Percentiles rank a stretch among this genome's conserved stretches.
phyloP scores from a whole-genome alignment of 2,797 vertebrate genomes.

The Mormyrops attenuatus region DNA sequence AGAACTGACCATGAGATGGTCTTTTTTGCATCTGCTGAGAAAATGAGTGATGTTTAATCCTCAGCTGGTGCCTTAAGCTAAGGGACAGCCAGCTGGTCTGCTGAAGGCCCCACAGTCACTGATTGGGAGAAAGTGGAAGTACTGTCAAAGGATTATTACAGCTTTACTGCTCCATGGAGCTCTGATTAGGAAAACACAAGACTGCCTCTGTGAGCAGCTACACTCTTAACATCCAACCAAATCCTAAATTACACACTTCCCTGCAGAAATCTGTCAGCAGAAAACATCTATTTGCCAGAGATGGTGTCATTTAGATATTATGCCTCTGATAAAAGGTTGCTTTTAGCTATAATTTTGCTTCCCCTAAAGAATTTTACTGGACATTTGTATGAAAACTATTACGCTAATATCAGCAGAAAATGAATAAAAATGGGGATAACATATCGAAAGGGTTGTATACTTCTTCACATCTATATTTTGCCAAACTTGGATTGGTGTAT shows the following conservation, averaged over 20 bases:
- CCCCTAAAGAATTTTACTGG: background rate
- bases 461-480: background rate
- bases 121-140: background rate
- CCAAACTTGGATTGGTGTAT: background rate
- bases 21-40: background rate
- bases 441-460: background rate
- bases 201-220: background rate
- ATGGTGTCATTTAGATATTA: background rate
- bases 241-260: constrained; percentile 2
- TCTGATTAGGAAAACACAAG: background rate
- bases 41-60: constrained; percentile 1
- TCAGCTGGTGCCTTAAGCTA: background rate
- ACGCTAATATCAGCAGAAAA: background rate
- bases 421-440: background rate
- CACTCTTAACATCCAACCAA: background rate
- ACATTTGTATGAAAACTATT: background rate
- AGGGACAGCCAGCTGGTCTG: background rate
- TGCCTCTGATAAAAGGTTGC: background rate
- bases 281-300: background rate
- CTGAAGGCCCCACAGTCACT: background rate
- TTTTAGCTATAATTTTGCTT: background rate
- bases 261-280: background rate
- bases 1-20: background rate
- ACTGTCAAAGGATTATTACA: background rate
- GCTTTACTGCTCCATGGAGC: background rate